Base-by-base conservation (phyloP, 1,140 invertebrate genomes). In the Atopsyche davidsoni region DNA sequence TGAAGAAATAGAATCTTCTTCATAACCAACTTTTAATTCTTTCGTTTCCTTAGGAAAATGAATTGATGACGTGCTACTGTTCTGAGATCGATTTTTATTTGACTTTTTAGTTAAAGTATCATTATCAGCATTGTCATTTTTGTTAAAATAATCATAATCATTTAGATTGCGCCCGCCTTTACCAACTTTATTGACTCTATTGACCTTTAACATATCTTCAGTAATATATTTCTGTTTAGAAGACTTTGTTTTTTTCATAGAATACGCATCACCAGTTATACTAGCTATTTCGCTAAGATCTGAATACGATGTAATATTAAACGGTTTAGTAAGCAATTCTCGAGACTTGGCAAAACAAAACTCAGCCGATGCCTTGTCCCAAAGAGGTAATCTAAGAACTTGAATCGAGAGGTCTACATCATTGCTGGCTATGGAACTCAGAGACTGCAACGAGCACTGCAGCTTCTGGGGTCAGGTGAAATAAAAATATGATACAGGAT, bases 341-440 rank as follows among this genome's bases (percentile, higher is more conserved):
- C 82, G 73, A 0, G 82, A 85, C 55, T 83, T 82, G 3, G 83
- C 81, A 52, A 86, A 85, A 60, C 81, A 83, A 57, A 84, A 84
- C 62, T 86, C 83, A 0, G 82, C 81, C 4, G 80, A 82, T 4
- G 82, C 81, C 64, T 82, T 81, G 62, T 85, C 82, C 78, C 83
- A 86, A 1, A 84, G 62, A 2, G 82, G 82, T 18, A 85, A 65
- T 49, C 81, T 61, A 39, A 70, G 60, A 24, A 50, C 43, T n/a
- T 70, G 66, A 14, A 40, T 43, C 23, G 65, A 19, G 3, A 35
- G 45, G 28, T 51, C 49, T 16, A 51, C 13, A 39, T 51, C 49
- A 23, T 51, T 51, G 13, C 49, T 51, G 13, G 49, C 36, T 6
- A 51, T 44, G 24, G 41, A 45, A 45, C 49, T 51, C 7, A 51